Evolutionary conservation across 2,113 vertebrate genomes (phyloP).

Genomic region (Brachionichthys hirsutus): DNA sequence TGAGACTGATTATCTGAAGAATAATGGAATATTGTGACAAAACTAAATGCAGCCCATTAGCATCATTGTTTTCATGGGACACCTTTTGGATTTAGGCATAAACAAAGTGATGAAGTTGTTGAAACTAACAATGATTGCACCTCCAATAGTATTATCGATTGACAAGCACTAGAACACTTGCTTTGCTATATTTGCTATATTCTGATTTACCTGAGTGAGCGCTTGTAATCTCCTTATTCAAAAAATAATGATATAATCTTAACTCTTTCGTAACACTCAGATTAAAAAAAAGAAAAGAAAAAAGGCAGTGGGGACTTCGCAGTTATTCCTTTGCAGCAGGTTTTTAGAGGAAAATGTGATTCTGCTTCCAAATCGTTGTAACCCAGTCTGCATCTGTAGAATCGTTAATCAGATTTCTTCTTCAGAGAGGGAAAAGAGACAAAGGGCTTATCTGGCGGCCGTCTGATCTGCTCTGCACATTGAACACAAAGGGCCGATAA

Average conservation of each 20-base stretch:
- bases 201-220: conserved; percentile 25
- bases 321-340: conserved; percentile 11
- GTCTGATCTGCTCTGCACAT: conserved; percentile 42
- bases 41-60: no score
- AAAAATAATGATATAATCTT: conserved; percentile 17
- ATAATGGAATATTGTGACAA: no score
- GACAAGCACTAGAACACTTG: neutral
- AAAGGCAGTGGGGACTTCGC: neutral
- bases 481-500: conserved; percentile 43
- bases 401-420: conserved; percentile 35
- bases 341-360: conserved; percentile 26
- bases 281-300: neutral
- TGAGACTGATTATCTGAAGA: no score
- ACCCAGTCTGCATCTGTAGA: conserved; percentile 31
- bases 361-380: conserved; percentile 34
- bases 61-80: no score
- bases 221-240: conserved; percentile 30
- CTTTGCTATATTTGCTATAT: no score
- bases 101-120: conserved; percentile 15
- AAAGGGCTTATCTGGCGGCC: conserved; percentile 29
- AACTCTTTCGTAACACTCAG: conserved; percentile 22
- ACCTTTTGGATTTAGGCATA: no score
- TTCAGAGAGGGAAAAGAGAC: conserved; percentile 34
- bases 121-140: conserved; percentile 24
- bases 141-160: conserved; percentile 27